Evolutionary conservation across 2,113 vertebrate genomes (phyloP), one percentile per base, ranked within the genome.

Genomic region (Hemiprocne comata): DNA sequence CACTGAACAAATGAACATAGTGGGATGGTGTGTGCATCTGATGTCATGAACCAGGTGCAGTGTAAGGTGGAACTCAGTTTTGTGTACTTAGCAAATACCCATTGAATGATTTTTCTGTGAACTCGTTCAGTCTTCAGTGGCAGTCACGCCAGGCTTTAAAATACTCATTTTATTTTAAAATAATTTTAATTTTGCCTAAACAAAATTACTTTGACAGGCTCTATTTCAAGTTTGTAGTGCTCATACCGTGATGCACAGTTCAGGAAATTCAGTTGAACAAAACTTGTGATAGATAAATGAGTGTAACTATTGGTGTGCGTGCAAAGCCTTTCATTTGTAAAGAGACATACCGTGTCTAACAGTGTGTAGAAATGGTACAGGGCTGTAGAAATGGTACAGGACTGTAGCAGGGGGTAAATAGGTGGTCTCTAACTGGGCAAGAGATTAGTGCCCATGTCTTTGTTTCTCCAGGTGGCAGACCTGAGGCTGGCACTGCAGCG

Each of bases 401-500:
- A 6, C n/a, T 55, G 25, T 62, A 74, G 31, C 46, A 48, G 21
- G 20, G 46, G 10, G 11, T 4, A 6, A 26, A 21, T 18, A 74
- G 54, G 25, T 53, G 69, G 20, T 55, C 38, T 33, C 2, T 1
- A 76, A 62, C 44, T 71, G 26, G 28, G 19, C 40, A 67, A 57
- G 61, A 77, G 23, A 24, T 78, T 9, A 61, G 18, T 75, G 70
- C 51, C 1, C 5, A 4, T n/a, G 21, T 79, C 48, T 42, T 51
- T 89, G 13, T 65, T 95, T 76, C 3, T 87, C 60, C 64, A 99
- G 99, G 99, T 99, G 87, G 98, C 98, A 65, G 99, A 99, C 96
- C 97, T 99, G 91, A 98, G 99, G 91, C 17, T 99, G 93, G 98
- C 99, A 1, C 94, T 99, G 87, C 99, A 99, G 84, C 98, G 99